Conservation (phyloP, 2,888 invertebrate genomes). For the Apoda limacodes region DNA sequence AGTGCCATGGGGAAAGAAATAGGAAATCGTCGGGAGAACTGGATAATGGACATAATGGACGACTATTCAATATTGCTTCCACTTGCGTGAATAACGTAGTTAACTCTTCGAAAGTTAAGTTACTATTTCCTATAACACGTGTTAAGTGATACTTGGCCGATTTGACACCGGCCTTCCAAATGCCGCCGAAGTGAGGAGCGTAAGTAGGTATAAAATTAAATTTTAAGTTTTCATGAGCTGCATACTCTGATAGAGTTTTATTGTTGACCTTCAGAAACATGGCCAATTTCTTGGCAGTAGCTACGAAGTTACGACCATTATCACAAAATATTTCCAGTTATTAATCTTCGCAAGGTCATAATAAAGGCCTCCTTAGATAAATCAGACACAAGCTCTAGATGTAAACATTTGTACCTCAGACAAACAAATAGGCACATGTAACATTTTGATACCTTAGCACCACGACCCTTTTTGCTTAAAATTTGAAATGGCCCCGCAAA, state of each 20-base stretch:
- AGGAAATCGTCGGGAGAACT: constrained; percentile 17
- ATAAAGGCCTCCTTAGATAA: too few species aligned
- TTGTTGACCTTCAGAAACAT: constrained; percentile 9
- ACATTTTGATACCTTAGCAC: constrained; percentile 1
- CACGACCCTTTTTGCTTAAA: constrained; percentile 4
- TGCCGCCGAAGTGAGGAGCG: constrained; percentile 14
- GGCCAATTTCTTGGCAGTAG: constrained; percentile 8
- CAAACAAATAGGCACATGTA: too few species aligned
- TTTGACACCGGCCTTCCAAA: constrained; percentile 16
- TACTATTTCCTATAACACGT: too few species aligned
- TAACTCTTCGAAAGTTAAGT: constrained; percentile 17
- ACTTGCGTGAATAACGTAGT: constrained; percentile 16
- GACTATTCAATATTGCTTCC: constrained; percentile 19
- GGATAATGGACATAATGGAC: constrained; percentile 20
- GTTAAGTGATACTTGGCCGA: too few species aligned
- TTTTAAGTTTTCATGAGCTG: constrained; percentile 9
- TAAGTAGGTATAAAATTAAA: constrained; percentile 16
- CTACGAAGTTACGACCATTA: constrained; percentile 13
- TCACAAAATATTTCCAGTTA: constrained; percentile 15
- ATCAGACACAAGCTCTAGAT: too few species aligned
- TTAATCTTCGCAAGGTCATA: constrained; percentile 13
- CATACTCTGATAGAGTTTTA: constrained; percentile 5
- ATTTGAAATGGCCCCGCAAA: constrained; percentile 6
- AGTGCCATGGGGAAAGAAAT: constrained; percentile 19
- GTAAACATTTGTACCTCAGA: too few species aligned